phyloP scores from a whole-genome alignment of 2,113 vertebrate genomes.

The Burhinus oedicnemus region DNA sequence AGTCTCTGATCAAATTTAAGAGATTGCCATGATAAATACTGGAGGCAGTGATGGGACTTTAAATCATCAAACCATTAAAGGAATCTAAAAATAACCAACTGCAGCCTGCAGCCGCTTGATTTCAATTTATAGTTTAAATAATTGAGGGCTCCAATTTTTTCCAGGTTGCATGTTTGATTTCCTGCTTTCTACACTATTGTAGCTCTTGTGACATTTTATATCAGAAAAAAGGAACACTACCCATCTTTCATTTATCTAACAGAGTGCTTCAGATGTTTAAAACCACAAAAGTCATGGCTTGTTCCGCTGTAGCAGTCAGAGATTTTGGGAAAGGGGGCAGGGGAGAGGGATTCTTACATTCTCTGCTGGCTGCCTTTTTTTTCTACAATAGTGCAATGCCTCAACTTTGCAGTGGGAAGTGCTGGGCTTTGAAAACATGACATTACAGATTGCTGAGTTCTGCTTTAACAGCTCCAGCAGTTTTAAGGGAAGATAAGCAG shows the following conservation, averaged over 20 bases:
- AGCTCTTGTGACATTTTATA: not conserved
- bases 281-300: not conserved
- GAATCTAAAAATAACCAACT: slow-evolving; percentile 42
- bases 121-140: slow-evolving; percentile 15
- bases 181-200: not conserved
- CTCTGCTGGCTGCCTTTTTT: not conserved
- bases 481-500: not conserved
- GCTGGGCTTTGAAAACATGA: not conserved
- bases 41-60: slow-evolving; percentile 12
- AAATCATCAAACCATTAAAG: slow-evolving; percentile 37
- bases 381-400: not conserved
- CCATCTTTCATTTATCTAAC: not conserved
- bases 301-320: not conserved
- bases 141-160: not conserved
- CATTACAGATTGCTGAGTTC: not conserved
- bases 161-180: not conserved
- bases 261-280: not conserved
- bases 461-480: not conserved
- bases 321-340: not conserved
- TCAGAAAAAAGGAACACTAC: not conserved
- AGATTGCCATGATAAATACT: slow-evolving; percentile 32
- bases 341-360: not conserved
- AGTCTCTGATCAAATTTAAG: slow-evolving; percentile 10
- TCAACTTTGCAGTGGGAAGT: not conserved
- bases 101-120: slow-evolving; percentile 6